Conservation (phyloP, 2,888 invertebrate genomes). For the Stenchaetothrips biformis region DNA sequence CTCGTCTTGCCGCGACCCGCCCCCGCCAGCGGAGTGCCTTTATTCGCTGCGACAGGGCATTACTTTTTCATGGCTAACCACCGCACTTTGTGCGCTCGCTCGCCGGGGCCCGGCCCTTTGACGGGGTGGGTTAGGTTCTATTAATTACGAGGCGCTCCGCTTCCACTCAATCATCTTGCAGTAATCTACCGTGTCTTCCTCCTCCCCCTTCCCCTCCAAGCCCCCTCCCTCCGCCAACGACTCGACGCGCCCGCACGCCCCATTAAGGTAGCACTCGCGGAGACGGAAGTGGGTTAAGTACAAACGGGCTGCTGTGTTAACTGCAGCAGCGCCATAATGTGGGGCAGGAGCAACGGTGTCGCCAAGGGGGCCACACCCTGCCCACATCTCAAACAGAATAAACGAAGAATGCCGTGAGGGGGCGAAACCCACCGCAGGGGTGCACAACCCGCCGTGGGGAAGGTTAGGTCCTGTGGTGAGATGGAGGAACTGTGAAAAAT, state of each 20-base stretch:
- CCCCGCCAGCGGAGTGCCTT: background rate
- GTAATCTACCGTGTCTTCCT: background rate
- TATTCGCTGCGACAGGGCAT: conserved; percentile 3
- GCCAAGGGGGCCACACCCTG: too few species aligned
- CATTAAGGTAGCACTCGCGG: background rate
- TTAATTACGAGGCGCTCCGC: background rate
- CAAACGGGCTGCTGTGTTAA: too few species aligned
- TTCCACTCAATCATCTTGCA: background rate
- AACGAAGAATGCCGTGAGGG: too few species aligned
- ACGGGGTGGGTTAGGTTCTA: conserved; percentile 15
- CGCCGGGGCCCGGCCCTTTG: background rate
- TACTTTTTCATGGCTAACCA: conserved; percentile 14
- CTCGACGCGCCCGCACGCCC: background rate
- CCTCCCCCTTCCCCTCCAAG: background rate
- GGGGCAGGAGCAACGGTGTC: too few species aligned
- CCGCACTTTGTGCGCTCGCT: background rate
- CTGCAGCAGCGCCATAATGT: too few species aligned
- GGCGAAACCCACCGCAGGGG: too few species aligned
- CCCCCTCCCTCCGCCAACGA: too few species aligned
- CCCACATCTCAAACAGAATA: too few species aligned
- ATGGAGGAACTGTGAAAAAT: too few species aligned
- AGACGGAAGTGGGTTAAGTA: background rate
- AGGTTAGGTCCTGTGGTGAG: too few species aligned
- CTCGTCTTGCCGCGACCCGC: background rate
- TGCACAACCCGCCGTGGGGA: too few species aligned